These are phyloP conservation scores for Dreissena rostriformis DNA, from an alignment of 1,140 invertebrate species.

Conservation along the genomic window DNA sequence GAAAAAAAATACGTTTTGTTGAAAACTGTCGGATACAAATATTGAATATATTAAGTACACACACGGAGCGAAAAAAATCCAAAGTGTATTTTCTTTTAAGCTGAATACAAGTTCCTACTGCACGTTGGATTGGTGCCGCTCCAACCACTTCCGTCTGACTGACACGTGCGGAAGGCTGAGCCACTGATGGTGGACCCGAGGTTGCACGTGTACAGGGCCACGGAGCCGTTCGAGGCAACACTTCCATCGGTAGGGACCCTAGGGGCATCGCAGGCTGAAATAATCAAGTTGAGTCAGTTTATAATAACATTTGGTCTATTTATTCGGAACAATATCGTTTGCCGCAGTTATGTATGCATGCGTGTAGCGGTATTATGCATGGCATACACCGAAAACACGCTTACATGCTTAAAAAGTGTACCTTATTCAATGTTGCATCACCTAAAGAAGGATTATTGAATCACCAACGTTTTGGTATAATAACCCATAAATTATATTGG, in stretches of 20 bases:
- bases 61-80: too few relatives aligned
- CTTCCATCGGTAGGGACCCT: slow-evolving; percentile 12
- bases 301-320: too few relatives aligned
- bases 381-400: not conserved
- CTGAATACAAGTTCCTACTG: slow-evolving; percentile 15
- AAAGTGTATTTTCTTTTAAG: too few relatives aligned
- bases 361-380: too few relatives aligned
- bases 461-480: too few relatives aligned
- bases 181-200: slow-evolving; percentile 26
- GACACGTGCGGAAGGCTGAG: slow-evolving; percentile 21
- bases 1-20: too few relatives aligned
- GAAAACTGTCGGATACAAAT: too few relatives aligned
- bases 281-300: too few relatives aligned
- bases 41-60: too few relatives aligned
- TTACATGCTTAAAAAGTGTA: not conserved
- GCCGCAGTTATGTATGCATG: too few relatives aligned
- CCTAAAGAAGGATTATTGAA: not conserved
- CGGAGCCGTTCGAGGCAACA: slow-evolving; percentile 8
- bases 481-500: too few relatives aligned
- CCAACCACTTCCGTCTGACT: slow-evolving; percentile 35
- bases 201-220: slow-evolving; percentile 31
- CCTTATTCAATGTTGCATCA: not conserved
- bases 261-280: slow-evolving; percentile 26
- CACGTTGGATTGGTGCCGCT: slow-evolving; percentile 25
- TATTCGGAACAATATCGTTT: too few relatives aligned